Conservation (phyloP, 2,797 vertebrate genomes). For the Perodicticus potto region DNA sequence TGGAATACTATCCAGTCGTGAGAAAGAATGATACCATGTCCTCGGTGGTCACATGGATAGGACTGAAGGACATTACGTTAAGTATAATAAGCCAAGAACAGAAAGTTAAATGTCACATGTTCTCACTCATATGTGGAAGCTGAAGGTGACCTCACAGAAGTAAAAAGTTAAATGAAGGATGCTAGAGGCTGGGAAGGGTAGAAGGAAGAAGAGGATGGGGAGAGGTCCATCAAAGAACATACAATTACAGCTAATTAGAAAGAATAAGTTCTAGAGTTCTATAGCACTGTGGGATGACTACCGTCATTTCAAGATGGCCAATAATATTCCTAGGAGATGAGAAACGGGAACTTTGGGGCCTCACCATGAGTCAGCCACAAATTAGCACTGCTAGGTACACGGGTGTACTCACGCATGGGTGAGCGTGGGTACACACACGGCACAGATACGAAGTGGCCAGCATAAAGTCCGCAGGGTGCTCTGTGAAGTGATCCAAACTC, state of each 20-base stretch:
- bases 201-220: not conserved
- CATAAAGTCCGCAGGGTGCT: not conserved
- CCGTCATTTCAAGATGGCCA: not conserved
- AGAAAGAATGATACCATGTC: not conserved
- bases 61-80: not conserved
- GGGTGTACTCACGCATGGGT: accelerated
- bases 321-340: not conserved
- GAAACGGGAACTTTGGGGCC: not conserved
- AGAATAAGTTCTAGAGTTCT: not conserved
- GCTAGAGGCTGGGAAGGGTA: not conserved
- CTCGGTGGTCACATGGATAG: too few relatives aligned
- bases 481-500: not conserved
- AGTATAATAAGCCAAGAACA: not conserved
- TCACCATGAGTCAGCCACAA: not conserved
- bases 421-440: accelerated
- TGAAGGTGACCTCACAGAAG: not conserved
- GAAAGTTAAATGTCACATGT: not conserved
- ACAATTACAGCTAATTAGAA: not conserved
- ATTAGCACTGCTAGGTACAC: not conserved
- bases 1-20: not conserved
- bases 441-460: accelerated
- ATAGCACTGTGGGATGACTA: not conserved
- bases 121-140: not conserved
- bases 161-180: not conserved
- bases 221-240: not conserved